phyloP scores from a whole-genome alignment of 2,888 invertebrate genomes.

The Portevinia maculata region DNA sequence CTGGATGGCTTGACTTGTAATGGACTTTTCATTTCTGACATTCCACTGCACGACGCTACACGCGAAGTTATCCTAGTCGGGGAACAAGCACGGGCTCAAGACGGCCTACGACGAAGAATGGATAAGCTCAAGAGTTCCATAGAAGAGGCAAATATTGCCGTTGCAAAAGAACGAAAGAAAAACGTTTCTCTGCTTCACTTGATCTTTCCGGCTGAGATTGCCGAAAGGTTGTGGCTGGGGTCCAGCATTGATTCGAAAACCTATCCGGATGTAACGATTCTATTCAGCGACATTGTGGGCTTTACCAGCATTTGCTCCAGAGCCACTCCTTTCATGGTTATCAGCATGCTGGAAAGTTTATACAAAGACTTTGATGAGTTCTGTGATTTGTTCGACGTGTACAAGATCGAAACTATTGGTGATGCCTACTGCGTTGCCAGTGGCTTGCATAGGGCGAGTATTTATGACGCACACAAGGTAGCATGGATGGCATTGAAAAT shows the following conservation, averaged over 20 bases:
- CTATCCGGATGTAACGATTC: slow-evolving; percentile 96
- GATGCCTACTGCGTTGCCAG: slow-evolving; percentile 98
- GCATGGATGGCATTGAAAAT: slow-evolving; percentile 98
- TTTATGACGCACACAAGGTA: slow-evolving; percentile 96
- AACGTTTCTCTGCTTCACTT: slow-evolving; percentile 96
- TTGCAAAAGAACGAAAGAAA: slow-evolving; percentile 96
- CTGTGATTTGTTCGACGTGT: slow-evolving; percentile 96
- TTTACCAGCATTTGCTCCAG: slow-evolving; percentile 98
- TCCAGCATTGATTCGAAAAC: slow-evolving; percentile 96
- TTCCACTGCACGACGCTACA: slow-evolving; percentile 97
- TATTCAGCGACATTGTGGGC: slow-evolving; percentile 98
- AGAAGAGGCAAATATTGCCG: slow-evolving; percentile 95
- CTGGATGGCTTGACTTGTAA: slow-evolving; percentile 95
- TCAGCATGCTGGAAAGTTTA: slow-evolving; percentile 95
- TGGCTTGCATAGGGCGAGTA: slow-evolving; percentile 93
- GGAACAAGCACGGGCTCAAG: slow-evolving; percentile 97
- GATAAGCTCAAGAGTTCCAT: slow-evolving; percentile 96
- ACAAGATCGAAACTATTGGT: slow-evolving; percentile 98
- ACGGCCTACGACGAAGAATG: slow-evolving; percentile 94
- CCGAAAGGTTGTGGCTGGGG: slow-evolving; percentile 95
- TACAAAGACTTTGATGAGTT: slow-evolving; percentile 97
- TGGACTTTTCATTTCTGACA: slow-evolving; percentile 97
- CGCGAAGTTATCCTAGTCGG: slow-evolving; percentile 97
- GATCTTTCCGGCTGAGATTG: slow-evolving; percentile 97
- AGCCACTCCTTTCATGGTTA: slow-evolving; percentile 97